These are phyloP conservation scores for Andrena cerasifolii DNA, from an alignment of 1,140 invertebrate genomes.

Conservation along the genomic window DNA sequence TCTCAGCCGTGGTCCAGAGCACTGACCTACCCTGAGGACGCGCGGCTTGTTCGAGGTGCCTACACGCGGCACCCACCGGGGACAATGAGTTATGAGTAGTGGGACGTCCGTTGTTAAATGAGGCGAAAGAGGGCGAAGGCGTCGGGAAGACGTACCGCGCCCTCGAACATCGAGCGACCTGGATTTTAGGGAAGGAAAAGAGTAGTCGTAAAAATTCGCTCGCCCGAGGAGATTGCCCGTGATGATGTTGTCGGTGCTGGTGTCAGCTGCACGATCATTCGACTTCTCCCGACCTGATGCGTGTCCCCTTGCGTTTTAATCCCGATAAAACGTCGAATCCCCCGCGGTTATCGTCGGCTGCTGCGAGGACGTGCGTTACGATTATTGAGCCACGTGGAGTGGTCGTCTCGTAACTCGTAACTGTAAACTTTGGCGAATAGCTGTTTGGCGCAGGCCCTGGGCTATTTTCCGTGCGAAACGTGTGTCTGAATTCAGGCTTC, in stretches of 20 bases:
- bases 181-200: constrained; percentile 17
- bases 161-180: constrained; percentile 27
- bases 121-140: constrained; percentile 16
- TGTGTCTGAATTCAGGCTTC: too few relatives aligned
- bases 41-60: constrained; percentile 21
- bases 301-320: neutral
- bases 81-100: constrained; percentile 7
- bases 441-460: too few relatives aligned
- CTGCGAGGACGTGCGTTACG: neutral
- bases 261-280: constrained; percentile 22
- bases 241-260: constrained; percentile 24
- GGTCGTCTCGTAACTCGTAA: too few relatives aligned
- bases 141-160: neutral
- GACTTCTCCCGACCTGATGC: neutral
- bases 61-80: neutral
- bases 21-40: constrained; percentile 58
- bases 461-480: too few relatives aligned
- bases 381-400: neutral
- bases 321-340: neutral
- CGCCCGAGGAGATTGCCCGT: constrained; percentile 33
- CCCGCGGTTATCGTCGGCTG: neutral
- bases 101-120: constrained; percentile 15
- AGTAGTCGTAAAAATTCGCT: constrained; percentile 52
- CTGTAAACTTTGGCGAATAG: neutral
- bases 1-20: neutral